phyloP scores from a whole-genome alignment of 2,888 invertebrate genomes.

The Panopea generosa region DNA sequence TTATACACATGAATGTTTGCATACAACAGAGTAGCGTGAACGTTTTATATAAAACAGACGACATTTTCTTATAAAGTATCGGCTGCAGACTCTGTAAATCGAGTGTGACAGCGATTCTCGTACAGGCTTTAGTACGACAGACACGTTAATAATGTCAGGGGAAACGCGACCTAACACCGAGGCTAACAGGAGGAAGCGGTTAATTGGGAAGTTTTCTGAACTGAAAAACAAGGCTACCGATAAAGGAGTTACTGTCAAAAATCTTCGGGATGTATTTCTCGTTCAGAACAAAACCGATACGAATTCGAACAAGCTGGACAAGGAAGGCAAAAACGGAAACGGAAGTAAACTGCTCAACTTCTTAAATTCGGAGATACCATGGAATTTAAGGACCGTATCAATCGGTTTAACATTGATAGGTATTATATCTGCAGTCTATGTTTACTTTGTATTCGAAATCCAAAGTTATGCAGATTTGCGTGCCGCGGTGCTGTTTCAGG shows the following conservation, averaged over 20 bases:
- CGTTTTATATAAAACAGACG: too few relatives aligned
- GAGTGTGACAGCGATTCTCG: too few relatives aligned
- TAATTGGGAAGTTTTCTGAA: conserved; percentile 19
- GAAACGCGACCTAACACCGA: background rate
- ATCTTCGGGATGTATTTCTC: conserved; percentile 10
- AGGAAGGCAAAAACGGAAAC: background rate
- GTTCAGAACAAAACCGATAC: background rate
- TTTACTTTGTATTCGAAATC: conserved; percentile 9
- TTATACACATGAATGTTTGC: too few relatives aligned
- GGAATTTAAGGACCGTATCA: background rate
- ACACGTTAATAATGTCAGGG: too few relatives aligned
- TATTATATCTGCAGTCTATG: conserved; percentile 11
- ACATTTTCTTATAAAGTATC: too few relatives aligned
- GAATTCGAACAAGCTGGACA: conserved; percentile 6
- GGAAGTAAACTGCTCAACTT: too few relatives aligned
- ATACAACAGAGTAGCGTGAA: too few relatives aligned
- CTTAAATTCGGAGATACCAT: too few relatives aligned
- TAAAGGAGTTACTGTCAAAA: conserved; percentile 14
- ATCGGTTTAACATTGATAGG: background rate
- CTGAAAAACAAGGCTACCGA: conserved; percentile 14
- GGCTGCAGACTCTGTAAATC: too few relatives aligned
- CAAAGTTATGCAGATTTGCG: background rate
- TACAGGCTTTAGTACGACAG: too few relatives aligned
- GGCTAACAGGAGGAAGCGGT: background rate
- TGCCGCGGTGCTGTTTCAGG: conserved; percentile 19